Evolutionary conservation across 1,140 invertebrate genomes (phyloP).

Genomic region (Conus ventricosus): DNA sequence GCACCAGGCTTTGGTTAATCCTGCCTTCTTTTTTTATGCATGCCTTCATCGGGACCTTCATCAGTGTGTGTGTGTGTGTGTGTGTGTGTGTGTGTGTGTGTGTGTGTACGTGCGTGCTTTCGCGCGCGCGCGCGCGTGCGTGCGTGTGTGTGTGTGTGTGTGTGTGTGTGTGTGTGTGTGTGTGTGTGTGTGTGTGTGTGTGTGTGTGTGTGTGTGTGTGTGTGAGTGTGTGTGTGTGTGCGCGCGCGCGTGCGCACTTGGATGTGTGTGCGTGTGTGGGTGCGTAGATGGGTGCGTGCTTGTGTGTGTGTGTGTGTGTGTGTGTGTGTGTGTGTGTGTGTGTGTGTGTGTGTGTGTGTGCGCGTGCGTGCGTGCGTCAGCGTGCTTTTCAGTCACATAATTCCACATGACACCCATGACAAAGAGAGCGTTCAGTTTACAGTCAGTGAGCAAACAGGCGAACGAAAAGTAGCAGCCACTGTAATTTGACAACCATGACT

Average conservation of each 20-base stretch:
- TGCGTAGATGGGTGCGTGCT: neutral
- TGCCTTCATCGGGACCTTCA: neutral
- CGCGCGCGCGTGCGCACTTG: no score
- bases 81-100: conserved; percentile 19
- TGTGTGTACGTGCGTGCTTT: neutral
- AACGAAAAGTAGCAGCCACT: neutral
- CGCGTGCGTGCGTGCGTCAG: neutral
- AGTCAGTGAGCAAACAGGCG: neutral
- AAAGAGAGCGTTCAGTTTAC: neutral
- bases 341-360: conserved; percentile 10
- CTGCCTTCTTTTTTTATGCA: neutral
- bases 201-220: neutral
- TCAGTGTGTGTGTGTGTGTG: conserved; percentile 20
- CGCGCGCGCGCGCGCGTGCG: no score
- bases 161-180: conserved; percentile 17
- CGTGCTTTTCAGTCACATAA: neutral
- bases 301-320: conserved; percentile 23
- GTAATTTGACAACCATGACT: neutral
- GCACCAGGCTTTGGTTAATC: neutral
- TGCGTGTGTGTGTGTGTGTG: conserved; percentile 18
- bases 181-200: conserved; percentile 16
- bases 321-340: conserved; percentile 17
- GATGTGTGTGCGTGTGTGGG: conserved; percentile 4
- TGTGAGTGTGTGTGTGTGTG: conserved; percentile 12
- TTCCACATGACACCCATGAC: neutral